Evolutionary conservation across 2,113 vertebrate genomes (phyloP), one percentile per base, ranked within the genome.

Genomic region (Entelurus aequoreus): DNA sequence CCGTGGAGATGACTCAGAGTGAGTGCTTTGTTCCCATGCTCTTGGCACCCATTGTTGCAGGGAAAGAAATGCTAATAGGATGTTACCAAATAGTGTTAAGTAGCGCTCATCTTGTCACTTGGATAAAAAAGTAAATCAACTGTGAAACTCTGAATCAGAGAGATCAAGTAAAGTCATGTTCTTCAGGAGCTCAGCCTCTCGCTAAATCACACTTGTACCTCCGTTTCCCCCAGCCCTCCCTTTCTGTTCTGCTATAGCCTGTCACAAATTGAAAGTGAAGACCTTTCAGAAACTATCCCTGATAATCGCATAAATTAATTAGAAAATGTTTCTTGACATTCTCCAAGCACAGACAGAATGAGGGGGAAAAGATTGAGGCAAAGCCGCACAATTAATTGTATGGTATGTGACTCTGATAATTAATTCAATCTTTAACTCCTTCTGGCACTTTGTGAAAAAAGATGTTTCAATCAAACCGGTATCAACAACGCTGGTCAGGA

Each of bases 281-380:
- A 90, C 88, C 89, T 91, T 91, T 88, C 81, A 91, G 88, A 88
- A 90, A 88, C 89, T 82, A 65, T 72, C 82, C 80, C 88, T 83
- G 90, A 91, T 92, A 87, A 92, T 92, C 90, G 88, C 84, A 89
- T 88, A 87, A 91, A 91, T 91, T 91, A 91, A 92, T 91, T 91
- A 92, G 88, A 92, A 92, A 90, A 90, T 87, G 84, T 92, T 90
- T 90, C 90, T 89, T 90, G 89, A 91, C 90, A 90, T 90, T 91
- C 87, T 88, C 82, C 54, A 68, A 79, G 75, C 85, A 86, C 80
- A 86, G 88, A 86, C 54, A 65, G 74, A 65, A 62, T 71, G 52
- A 61, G 70, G 73, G 68, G 64, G 62, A 82, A 90, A 79, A 88
- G 87, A 90, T 88, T 90, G 72, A 73, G 89, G 89, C 90, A 86